Evolutionary conservation across 2,888 invertebrate genomes (phyloP), one percentile per base, ranked within the genome.

Genomic region (Sturmia bella): DNA sequence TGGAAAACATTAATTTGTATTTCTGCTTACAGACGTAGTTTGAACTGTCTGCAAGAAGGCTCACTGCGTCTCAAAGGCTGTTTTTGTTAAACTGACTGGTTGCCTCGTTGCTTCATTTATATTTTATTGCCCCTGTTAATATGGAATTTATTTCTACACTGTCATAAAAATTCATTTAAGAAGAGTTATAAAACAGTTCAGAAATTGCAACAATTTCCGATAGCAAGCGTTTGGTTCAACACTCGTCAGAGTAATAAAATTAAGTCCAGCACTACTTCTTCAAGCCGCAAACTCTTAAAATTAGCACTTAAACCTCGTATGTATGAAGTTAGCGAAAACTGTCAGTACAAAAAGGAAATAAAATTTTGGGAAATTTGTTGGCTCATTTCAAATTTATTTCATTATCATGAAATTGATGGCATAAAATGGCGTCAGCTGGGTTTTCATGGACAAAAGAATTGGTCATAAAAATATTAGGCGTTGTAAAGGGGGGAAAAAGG

Each of bases 211-310:
- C 66, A 57, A 72, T 52, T 73, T 68, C 64, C 50, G 52, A 64
- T 43, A 17, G 63, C 64, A 56, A 63, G 56, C 17, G 45, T 72
- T 63, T 43, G 39, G 17, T 78, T 69, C 63, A 77, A 74, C 77
- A 77, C 74, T 63, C 74, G 73, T 74, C 52, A 37, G 15, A 56
- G 74, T 74, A 74, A 21, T 82, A 74, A 82, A 82, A 17, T 81
- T 74, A 61, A 81, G 74, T 78, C 59, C 39, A 32, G 41, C 56
- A 56, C 4, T 59, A 59, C 54, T 12, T 24, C 37, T 19, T 50
- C 21, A 66, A 39, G 39, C 39, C 24, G 43, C n/a, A 13, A 1
- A 11, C 59, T 52, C 5, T 15, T 21, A 45, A 41, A 59, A 12
- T 6, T 1, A 9, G 9, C 5, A 32, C 32, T 1, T 32, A 32